A percentile compares a stretch with the other conserved stretches of the same genome.
These are phyloP conservation scores for Cyphomyrus discorhynchus DNA, from an alignment of 2,113 vertebrate species.

Conservation along the genomic window DNA sequence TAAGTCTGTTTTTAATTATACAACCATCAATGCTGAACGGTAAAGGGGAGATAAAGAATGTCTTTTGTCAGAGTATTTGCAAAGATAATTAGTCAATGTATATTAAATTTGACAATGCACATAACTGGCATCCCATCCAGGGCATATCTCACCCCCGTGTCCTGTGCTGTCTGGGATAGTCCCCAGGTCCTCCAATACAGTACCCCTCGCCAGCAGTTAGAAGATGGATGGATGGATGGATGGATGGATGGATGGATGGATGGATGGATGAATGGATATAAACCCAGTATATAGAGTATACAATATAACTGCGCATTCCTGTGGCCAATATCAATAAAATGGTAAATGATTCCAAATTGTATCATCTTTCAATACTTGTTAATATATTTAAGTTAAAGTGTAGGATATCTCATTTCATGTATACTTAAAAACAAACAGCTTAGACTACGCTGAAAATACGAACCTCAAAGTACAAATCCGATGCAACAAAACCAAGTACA, in stretches of 20 bases:
- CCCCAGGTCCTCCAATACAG: not conserved
- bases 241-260: not conserved
- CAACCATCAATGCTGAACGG: not conserved
- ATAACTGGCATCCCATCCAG: not conserved
- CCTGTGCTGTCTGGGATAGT: not conserved
- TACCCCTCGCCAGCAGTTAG: not conserved
- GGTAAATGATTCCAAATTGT: not conserved
- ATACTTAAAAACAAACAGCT: not conserved
- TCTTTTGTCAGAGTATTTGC: constrained; percentile 9
- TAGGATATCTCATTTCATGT: not conserved
- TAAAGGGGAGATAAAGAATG: not conserved
- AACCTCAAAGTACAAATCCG: not conserved
- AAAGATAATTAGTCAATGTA: constrained; percentile 3
- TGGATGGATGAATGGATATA: not conserved
- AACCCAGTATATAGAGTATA: not conserved
- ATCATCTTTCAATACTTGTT: not conserved
- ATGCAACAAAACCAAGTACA: not conserved
- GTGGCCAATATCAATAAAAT: not conserved
- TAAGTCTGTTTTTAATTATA: constrained; percentile 13
- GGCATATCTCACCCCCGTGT: not conserved
- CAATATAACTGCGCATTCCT: not conserved
- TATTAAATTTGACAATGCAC: not conserved
- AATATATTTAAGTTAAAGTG: not conserved
- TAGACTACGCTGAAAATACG: not conserved
- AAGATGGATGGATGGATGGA: not conserved